Evolutionary conservation across 2,888 invertebrate species (phyloP).

Genomic region (Ophion costatus): DNA sequence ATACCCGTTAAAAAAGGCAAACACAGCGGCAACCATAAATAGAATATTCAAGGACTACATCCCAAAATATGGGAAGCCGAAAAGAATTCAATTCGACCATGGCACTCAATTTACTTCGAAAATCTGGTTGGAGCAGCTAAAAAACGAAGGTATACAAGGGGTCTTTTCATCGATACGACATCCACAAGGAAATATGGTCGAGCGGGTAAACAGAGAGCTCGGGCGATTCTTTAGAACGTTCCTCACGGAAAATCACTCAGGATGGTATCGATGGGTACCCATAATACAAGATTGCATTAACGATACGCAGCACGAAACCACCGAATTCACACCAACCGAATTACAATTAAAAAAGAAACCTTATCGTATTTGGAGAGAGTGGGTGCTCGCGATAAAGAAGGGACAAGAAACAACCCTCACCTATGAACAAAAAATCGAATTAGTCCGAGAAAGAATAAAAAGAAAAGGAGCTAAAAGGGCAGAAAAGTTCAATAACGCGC

Average conservation of each 20-base stretch:
- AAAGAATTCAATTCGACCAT: background rate
- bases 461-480: conserved; percentile 1
- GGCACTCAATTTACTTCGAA: conserved; percentile 23
- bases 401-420: background rate
- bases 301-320: conserved; percentile 5
- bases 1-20: conserved; percentile 2
- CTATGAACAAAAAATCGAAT: background rate
- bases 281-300: conserved; percentile 18
- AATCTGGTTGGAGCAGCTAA: background rate
- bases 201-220: background rate
- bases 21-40: background rate
- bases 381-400: background rate
- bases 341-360: background rate
- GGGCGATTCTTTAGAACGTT: conserved; percentile 16
- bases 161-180: conserved; percentile 27
- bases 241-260: background rate
- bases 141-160: background rate
- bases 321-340: background rate
- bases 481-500: background rate
- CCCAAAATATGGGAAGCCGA: too few species aligned
- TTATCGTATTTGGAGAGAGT: conserved; percentile 34
- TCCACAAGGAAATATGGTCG: conserved; percentile 26
- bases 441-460: background rate
- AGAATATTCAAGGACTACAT: too few species aligned
- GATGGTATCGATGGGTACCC: background rate